Evolutionary conservation across 2,888 invertebrate genomes (phyloP), one percentile per base, ranked within the genome.

Genomic region (Linhomoeus sp.): DNA sequence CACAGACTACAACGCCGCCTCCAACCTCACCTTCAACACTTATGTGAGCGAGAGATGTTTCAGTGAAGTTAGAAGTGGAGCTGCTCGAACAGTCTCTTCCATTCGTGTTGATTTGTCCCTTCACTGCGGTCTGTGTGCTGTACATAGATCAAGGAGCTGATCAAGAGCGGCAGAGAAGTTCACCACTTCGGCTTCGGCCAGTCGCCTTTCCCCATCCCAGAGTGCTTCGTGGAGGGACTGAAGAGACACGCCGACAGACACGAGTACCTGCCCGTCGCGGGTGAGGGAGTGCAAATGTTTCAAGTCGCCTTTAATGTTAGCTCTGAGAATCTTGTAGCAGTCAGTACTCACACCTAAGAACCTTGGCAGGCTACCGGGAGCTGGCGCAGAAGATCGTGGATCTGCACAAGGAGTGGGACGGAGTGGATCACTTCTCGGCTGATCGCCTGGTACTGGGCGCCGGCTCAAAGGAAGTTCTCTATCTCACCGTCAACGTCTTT

Each of bases 111-210:
- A 12, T 12, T 15, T 33, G 15, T 33, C 15, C 15, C 15, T 33
- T 33, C 12, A 12, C 23, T 23, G 23, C 20, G 19, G 20, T 3
- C 23, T 9, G 7, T 9, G 17, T 23, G 24, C 47, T 29, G 35
- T 52, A 1, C 29, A n/a, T n/a, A 55, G 38, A 57, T 64, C 9
- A 57, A 55, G 43, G 50, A 56, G 15, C 45, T 58, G 47, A 58
- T 58, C 37, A 49, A 51, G 33, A 53, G 51, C n/a, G 66, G 66
- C 9, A 40, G 53, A 24, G 53, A 51, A 3, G 53, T 66, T 24
- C 61, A 61, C 48, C 64, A 65, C 45, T 62, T 66, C 45, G 65
- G 58, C 2, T 66, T 66, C 48, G 66, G 66, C 2, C 64, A 66
- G 51, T 60, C 66, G 1, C 66, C 66, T 0, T 66, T 66, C 46